These are phyloP conservation scores for Drosophila chauvacae DNA, from an alignment of 1,140 invertebrate species.

Conservation along the genomic window DNA sequence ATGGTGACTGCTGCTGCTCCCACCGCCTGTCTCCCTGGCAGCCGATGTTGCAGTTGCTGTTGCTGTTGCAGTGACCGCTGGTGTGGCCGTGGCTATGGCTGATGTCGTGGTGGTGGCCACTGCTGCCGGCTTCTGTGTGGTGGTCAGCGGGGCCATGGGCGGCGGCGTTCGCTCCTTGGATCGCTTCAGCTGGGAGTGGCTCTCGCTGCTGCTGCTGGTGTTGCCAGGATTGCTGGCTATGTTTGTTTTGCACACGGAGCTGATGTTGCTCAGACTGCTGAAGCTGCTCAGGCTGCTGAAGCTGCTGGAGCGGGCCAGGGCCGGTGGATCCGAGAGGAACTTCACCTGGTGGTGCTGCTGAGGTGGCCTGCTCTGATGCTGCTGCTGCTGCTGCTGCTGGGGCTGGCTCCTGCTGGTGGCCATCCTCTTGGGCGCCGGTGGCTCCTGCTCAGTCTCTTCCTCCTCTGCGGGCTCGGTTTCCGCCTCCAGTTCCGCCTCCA, in stretches of 20 bases:
- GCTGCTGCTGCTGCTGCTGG: conserved; percentile 44
- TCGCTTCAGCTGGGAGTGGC: conserved; percentile 1
- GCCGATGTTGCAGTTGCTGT: background rate
- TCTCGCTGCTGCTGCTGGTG: conserved; percentile 26
- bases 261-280: conserved; percentile 59
- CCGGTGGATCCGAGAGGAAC: conserved; percentile 66
- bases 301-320: conserved; percentile 66
- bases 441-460: conserved; percentile 43
- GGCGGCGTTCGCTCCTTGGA: conserved; percentile 52
- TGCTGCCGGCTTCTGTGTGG: conserved; percentile 38
- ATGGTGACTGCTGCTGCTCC: conserved; percentile 25
- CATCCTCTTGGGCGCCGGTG: conserved; percentile 61
- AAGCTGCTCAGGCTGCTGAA: conserved; percentile 66
- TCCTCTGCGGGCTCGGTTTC: conserved; percentile 5
- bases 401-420: conserved; percentile 45
- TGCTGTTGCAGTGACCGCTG: conserved; percentile 28
- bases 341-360: conserved; percentile 42
- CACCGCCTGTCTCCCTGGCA: background rate
- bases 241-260: conserved; percentile 60
- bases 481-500: conserved; percentile 21
- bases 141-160: conserved; percentile 38
- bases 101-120: conserved; percentile 24
- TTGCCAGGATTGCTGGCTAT: conserved; percentile 35
- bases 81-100: conserved; percentile 24
- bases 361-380: conserved; percentile 30